A percentile compares a stretch with the other conserved stretches of the same genome.
phyloP scores from a whole-genome alignment of 2,797 vertebrate species.

The Anomalospiza imberbis region DNA sequence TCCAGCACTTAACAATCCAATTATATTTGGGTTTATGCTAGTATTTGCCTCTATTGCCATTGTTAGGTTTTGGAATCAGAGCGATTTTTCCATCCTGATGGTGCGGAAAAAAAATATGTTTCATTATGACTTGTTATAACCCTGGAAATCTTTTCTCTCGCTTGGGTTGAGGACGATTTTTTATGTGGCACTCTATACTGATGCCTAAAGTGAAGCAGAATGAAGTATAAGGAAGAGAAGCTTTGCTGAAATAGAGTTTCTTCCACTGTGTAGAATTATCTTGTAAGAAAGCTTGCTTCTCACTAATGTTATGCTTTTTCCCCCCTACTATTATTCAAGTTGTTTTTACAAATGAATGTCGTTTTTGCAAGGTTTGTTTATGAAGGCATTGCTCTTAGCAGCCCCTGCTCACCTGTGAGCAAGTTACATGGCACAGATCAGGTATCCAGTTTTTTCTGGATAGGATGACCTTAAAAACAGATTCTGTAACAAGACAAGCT shows the following conservation, averaged over 20 bases:
- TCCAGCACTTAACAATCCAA: conserved; percentile 31
- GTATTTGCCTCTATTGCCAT: conserved; percentile 15
- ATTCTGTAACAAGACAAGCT: conserved; percentile 12
- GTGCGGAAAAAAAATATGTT: conserved; percentile 30
- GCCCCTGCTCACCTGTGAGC: neutral
- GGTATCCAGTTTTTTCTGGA: neutral
- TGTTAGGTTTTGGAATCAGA: conserved; percentile 28
- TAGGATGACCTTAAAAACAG: conserved; percentile 43
- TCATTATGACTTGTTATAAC: conserved; percentile 56
- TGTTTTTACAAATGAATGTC: neutral
- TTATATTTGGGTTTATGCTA: conserved; percentile 34
- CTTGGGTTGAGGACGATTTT: conserved; percentile 13
- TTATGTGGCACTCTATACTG: conserved; percentile 16
- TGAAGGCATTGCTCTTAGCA: neutral
- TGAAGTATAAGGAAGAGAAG: conserved; percentile 8
- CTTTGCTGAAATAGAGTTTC: neutral
- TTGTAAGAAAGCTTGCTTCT: neutral
- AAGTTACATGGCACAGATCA: neutral
- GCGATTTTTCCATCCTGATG: conserved; percentile 31
- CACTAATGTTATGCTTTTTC: neutral
- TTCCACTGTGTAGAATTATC: neutral
- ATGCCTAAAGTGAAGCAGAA: conserved; percentile 40
- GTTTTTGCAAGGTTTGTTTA: neutral
- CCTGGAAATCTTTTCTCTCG: conserved; percentile 47
- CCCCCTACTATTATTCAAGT: neutral